phyloP scores from a whole-genome alignment of 2,113 vertebrate species.

The Phylloscopus trochiloides region DNA sequence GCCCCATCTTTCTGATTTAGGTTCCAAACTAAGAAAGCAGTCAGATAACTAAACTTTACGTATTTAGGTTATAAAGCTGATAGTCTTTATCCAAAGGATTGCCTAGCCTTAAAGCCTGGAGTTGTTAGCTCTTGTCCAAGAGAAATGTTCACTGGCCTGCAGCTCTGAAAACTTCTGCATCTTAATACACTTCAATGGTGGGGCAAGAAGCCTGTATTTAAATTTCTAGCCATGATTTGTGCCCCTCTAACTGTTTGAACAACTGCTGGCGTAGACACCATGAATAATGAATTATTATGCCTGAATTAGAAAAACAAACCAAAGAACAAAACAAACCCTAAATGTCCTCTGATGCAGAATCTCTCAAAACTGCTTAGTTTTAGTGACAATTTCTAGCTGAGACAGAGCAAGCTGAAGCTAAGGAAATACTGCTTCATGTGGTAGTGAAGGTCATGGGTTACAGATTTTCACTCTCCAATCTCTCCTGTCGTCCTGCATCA shows the following conservation, averaged over 20 bases:
- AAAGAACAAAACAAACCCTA: too few relatives aligned
- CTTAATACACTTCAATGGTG: not conserved
- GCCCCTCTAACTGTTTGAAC: not conserved
- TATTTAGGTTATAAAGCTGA: not conserved
- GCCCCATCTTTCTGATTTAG: not conserved
- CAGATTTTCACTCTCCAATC: accelerated
- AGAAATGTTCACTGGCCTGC: not conserved
- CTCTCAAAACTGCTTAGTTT: not conserved
- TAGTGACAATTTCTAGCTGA: not conserved
- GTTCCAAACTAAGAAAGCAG: not conserved
- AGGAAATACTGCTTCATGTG: not conserved
- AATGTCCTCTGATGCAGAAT: not conserved
- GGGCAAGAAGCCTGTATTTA: not conserved
- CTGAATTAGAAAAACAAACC: not conserved
- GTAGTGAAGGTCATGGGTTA: not conserved
- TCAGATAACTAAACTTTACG: not conserved
- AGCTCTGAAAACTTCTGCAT: not conserved
- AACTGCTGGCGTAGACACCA: not conserved
- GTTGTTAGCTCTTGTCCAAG: not conserved
- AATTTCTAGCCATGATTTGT: not conserved
- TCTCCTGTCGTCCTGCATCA: not conserved
- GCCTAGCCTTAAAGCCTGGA: not conserved
- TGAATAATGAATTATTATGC: not conserved
- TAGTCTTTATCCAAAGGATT: not conserved
- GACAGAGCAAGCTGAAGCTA: not conserved